These are phyloP conservation scores for Rhodeus uyekii DNA, from an alignment of 2,797 vertebrate species.

Conservation along the genomic window DNA sequence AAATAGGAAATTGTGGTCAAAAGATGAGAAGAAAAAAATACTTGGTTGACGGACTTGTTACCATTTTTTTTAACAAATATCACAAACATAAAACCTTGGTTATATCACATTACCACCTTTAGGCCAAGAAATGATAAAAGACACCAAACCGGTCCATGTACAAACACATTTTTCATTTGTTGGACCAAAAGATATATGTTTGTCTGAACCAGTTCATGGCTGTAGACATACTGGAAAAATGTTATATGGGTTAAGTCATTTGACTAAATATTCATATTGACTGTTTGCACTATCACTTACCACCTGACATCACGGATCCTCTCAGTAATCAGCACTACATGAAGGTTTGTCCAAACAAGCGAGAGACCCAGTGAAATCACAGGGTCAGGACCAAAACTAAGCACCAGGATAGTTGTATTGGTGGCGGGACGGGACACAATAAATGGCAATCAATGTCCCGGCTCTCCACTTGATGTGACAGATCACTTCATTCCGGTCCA, in stretches of 20 bases:
- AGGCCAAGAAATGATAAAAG: not conserved
- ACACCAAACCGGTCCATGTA: not conserved
- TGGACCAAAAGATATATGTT: not conserved
- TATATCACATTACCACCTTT: not conserved
- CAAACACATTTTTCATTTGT: not conserved
- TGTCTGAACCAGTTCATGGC: not conserved
- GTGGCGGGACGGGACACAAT: constrained; percentile 4
- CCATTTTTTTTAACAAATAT: not conserved
- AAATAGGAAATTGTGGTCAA: not conserved
- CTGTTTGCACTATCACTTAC: too few species aligned
- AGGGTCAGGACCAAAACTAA: not conserved
- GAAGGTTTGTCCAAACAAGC: not conserved
- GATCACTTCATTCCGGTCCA: constrained; percentile 29
- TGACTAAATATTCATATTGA: too few species aligned
- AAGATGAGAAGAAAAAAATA: not conserved
- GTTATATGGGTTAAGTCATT: not conserved
- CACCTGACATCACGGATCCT: not conserved
- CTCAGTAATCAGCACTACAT: not conserved
- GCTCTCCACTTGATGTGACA: constrained; percentile 30
- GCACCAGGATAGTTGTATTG: not conserved
- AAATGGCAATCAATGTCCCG: constrained; percentile 37
- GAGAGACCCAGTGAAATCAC: not conserved
- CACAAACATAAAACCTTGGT: not conserved
- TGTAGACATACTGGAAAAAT: not conserved
- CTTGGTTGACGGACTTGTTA: not conserved